Evolutionary conservation across 2,888 invertebrate genomes (phyloP).

Genomic region (Hirudinaria manillensis): DNA sequence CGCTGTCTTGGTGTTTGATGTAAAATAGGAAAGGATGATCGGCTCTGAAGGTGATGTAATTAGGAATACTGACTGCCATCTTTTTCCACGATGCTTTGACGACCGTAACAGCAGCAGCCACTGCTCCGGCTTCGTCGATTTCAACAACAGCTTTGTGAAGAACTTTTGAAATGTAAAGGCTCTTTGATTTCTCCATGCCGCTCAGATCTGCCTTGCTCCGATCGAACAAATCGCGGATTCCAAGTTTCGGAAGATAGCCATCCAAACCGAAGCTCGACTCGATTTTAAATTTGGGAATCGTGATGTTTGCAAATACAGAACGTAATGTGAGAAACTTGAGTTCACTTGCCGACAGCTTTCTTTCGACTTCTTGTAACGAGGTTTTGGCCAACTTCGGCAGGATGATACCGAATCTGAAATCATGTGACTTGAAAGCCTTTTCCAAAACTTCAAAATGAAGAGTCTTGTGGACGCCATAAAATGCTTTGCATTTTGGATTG

Average conservation of each 20-base stretch:
- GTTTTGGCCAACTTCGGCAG: slow-evolving; percentile 35
- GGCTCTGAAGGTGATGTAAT: slow-evolving; percentile 16
- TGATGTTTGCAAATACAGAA: slow-evolving; percentile 30
- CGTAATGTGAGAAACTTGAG: slow-evolving; percentile 3
- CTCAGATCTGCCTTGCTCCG: slow-evolving; percentile 45
- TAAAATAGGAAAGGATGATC: slow-evolving; percentile 40
- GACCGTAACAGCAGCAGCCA: slow-evolving; percentile 44
- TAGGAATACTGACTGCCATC: too few relatives aligned
- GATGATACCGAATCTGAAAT: slow-evolving; percentile 23
- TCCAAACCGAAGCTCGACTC: slow-evolving; percentile 35
- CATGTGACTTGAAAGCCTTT: too few relatives aligned
- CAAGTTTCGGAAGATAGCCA: slow-evolving; percentile 35
- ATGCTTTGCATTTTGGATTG: too few relatives aligned
- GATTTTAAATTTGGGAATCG: slow-evolving; percentile 40
- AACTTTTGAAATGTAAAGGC: slow-evolving; percentile 45
- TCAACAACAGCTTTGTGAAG: slow-evolving; percentile 49
- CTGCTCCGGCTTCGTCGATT: slow-evolving; percentile 44
- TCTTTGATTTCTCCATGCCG: slow-evolving; percentile 42
- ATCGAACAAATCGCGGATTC: slow-evolving; percentile 41
- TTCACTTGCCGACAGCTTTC: slow-evolving; percentile 25
- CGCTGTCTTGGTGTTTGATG: slow-evolving; percentile 35
- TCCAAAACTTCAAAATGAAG: too few relatives aligned
- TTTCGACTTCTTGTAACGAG: slow-evolving; percentile 31
- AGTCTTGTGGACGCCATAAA: too few relatives aligned
- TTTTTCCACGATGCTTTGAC: slow-evolving; percentile 12